phyloP scores from a whole-genome alignment of 2,797 vertebrate genomes.

The Gadopsis marmoratus region DNA sequence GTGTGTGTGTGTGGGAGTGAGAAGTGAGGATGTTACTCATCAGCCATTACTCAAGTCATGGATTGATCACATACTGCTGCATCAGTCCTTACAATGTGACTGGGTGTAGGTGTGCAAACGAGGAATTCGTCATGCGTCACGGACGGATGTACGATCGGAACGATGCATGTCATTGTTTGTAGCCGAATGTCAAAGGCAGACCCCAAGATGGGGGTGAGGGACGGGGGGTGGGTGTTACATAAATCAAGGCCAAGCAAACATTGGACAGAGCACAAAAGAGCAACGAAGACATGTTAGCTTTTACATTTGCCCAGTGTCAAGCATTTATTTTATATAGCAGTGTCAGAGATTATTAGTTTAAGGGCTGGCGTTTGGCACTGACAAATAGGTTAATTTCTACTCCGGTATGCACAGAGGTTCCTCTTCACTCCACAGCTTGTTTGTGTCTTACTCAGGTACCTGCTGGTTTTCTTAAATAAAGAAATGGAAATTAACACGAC shows the following conservation, averaged over 20 bases:
- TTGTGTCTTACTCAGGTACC: conserved; percentile 35
- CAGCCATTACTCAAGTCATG: conserved; percentile 56
- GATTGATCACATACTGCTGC: conserved; percentile 38
- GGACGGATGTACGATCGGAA: conserved; percentile 34
- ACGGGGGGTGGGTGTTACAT: conserved; percentile 11
- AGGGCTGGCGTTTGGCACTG: conserved; percentile 2
- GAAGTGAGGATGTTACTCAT: conserved; percentile 57
- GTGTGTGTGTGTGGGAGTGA: conserved; percentile 43
- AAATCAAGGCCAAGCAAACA: conserved; percentile 53
- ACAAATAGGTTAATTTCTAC: conserved; percentile 9
- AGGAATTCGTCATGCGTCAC: conserved; percentile 1
- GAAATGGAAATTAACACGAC: conserved; percentile 41
- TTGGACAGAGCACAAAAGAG: conserved; percentile 48
- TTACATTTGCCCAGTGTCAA: neutral
- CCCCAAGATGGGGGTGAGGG: conserved; percentile 7
- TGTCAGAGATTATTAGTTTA: neutral
- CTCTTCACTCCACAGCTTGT: conserved; percentile 41
- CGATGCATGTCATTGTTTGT: conserved; percentile 34
- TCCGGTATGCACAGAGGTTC: neutral
- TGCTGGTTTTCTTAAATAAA: conserved; percentile 14
- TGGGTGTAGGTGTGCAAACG: conserved; percentile 46
- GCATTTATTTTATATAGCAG: conserved; percentile 16
- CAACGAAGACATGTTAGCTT: conserved; percentile 9
- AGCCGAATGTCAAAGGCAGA: conserved; percentile 25
- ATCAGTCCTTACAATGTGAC: conserved; percentile 47